These are phyloP conservation scores for Cecidostiba fungosa DNA, from an alignment of 2,888 invertebrate genomes.

Conservation along the genomic window DNA sequence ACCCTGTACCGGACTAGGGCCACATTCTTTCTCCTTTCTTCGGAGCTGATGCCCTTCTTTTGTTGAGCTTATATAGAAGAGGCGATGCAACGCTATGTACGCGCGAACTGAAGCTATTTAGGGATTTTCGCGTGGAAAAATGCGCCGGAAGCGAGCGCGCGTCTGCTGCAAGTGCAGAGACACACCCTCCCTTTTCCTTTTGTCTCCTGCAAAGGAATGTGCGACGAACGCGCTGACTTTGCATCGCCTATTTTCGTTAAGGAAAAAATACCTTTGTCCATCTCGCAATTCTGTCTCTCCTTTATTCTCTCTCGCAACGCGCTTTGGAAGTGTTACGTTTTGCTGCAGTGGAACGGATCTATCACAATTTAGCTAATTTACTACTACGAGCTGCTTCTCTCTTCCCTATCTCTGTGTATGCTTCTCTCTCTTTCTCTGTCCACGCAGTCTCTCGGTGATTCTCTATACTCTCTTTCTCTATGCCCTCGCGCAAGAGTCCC, in stretches of 20 bases:
- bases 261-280: neutral
- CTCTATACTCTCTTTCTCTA: constrained; percentile 30
- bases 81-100: neutral
- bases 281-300: constrained; percentile 13
- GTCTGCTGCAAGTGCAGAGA: neutral
- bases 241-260: neutral
- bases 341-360: constrained; percentile 49
- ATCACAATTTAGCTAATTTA: constrained; percentile 69
- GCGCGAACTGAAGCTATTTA: neutral
- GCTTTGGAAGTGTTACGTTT: neutral
- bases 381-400: constrained; percentile 44
- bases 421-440: constrained; percentile 24
- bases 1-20: constrained; percentile 38
- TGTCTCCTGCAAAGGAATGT: constrained; percentile 8
- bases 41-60: constrained; percentile 19
- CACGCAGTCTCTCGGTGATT: neutral
- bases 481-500: neutral
- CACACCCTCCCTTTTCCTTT: constrained; percentile 16
- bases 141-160: constrained; percentile 4
- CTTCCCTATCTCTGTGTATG: constrained; percentile 15
- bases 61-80: neutral
- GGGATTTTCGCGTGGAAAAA: constrained; percentile 17
- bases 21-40: constrained; percentile 35
- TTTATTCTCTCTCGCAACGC: constrained; percentile 15
- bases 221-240: neutral